Conservation (phyloP, 2,797 vertebrate species). For the Nyctibius grandis region DNA sequence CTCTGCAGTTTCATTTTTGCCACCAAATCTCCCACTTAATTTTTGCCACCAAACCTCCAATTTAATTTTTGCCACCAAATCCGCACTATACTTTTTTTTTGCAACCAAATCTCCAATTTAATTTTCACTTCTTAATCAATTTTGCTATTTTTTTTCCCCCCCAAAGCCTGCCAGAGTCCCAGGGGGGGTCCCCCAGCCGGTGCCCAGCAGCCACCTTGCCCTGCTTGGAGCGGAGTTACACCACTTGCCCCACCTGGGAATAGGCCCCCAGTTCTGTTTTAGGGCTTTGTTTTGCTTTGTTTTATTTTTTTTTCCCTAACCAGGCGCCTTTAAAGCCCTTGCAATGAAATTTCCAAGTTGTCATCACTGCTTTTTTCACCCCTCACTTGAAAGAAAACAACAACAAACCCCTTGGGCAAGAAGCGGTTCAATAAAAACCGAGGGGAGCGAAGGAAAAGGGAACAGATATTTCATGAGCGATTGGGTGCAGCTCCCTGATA, state of each 20-base stretch:
- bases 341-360: background rate
- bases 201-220: background rate
- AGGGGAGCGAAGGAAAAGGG: background rate
- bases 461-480: rapidly evolving
- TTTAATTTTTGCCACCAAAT: background rate
- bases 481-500: background rate
- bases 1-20: too few relatives aligned
- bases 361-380: background rate
- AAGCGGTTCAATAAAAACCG: background rate
- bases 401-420: background rate
- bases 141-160: background rate
- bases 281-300: background rate
- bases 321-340: background rate
- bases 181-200: background rate
- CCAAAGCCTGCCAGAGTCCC: rapidly evolving
- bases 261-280: background rate
- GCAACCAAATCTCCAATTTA: background rate
- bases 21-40: background rate
- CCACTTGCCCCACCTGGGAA: background rate
- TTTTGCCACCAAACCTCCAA: background rate
- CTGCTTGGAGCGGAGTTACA: background rate
- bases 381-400: background rate
- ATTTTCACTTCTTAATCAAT: background rate
- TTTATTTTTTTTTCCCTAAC: background rate
- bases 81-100: background rate